phyloP scores from a whole-genome alignment of 2,888 invertebrate species.

The Nephrotoma flavescens region DNA sequence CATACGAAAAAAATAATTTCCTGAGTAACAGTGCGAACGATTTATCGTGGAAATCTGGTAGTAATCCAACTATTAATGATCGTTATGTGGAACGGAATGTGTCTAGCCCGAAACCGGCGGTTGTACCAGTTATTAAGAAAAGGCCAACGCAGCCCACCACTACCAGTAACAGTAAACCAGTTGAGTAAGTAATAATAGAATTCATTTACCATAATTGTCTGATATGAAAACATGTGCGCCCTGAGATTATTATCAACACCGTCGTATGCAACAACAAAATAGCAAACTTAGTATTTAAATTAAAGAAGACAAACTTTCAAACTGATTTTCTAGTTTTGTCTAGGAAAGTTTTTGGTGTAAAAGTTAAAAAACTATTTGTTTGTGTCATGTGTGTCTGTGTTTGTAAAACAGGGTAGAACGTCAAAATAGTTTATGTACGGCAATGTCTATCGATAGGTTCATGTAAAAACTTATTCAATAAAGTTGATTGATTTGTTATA shows the following conservation, averaged over 20 bases:
- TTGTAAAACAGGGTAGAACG: too few relatives aligned
- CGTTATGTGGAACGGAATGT: not conserved
- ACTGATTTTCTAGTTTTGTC: not conserved
- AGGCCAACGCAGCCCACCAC: not conserved
- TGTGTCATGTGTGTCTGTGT: not conserved
- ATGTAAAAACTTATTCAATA: too few relatives aligned
- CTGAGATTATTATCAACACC: not conserved
- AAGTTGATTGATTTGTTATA: too few relatives aligned
- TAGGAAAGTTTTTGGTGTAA: not conserved
- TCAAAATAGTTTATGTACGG: too few relatives aligned
- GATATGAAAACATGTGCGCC: not conserved
- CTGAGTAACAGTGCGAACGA: not conserved
- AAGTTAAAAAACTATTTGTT: not conserved
- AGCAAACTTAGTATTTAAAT: too few relatives aligned
- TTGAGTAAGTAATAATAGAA: not conserved
- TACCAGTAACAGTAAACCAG: not conserved
- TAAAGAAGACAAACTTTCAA: too few relatives aligned
- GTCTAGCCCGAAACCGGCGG: not conserved
- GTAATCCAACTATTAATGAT: not conserved
- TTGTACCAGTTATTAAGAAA: not conserved
- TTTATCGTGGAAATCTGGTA: not conserved
- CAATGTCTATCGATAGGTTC: too few relatives aligned
- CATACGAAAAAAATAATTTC: not conserved
- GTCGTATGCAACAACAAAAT: not conserved
- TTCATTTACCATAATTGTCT: too few relatives aligned